Conservation (phyloP, 1,140 invertebrate genomes). For the Drosophila jambulina region DNA sequence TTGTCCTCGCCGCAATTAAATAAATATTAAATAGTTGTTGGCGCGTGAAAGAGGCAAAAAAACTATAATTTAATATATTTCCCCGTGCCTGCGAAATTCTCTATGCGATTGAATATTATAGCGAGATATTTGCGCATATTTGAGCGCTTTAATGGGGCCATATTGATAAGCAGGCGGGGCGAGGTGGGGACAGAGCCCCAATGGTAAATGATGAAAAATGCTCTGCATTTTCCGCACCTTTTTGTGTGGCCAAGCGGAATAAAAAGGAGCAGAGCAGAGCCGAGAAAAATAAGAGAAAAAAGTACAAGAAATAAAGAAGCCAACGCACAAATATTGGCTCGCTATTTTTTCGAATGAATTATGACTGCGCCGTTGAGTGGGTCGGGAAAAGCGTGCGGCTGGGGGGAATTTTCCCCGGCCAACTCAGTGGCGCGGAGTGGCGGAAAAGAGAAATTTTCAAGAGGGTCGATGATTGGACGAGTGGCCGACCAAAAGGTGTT, state of each 20-base stretch:
- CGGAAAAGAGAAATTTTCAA: conserved; percentile 43
- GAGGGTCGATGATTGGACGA: conserved; percentile 51
- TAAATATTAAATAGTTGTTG: conserved; percentile 55
- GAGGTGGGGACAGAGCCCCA: conserved; percentile 20
- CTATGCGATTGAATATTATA: conserved; percentile 41
- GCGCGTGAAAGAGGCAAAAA: conserved; percentile 32
- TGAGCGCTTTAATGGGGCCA: conserved; percentile 55
- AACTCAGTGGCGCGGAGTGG: conserved; percentile 51
- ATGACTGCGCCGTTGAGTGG: conserved; percentile 51
- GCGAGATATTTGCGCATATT: conserved; percentile 49
- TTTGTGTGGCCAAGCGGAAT: conserved; percentile 62
- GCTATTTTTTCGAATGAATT: conserved; percentile 76
- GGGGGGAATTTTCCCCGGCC: neutral
- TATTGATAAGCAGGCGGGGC: conserved; percentile 66
- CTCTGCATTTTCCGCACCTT: conserved; percentile 76
- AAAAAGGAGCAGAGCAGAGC: conserved; percentile 37
- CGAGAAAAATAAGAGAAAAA: conserved; percentile 32
- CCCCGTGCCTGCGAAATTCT: neutral
- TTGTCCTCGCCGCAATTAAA: conserved; percentile 49
- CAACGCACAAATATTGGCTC: conserved; percentile 77
- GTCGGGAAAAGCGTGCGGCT: neutral
- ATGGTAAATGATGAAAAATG: conserved; percentile 80
- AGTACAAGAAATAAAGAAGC: conserved; percentile 60
- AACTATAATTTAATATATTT: conserved; percentile 47
- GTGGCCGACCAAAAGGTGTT: conserved; percentile 54